A percentile compares a stretch with the other conserved stretches of the same genome.
Evolutionary conservation across 2,797 vertebrate genomes (phyloP).

Genomic region (Amazonetta brasiliensis): DNA sequence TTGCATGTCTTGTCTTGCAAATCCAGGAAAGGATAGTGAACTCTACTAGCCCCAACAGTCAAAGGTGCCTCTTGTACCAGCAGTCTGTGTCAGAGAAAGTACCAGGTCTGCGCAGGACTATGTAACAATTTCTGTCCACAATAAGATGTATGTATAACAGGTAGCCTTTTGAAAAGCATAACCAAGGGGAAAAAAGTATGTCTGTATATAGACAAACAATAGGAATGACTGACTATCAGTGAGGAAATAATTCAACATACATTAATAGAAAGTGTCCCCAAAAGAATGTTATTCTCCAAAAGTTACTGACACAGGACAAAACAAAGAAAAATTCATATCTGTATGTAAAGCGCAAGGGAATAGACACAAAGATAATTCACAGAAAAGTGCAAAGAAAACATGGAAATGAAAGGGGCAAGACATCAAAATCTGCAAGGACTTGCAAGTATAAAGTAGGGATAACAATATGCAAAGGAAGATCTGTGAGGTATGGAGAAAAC

Average conservation of each 20-base stretch:
- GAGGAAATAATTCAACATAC: neutral
- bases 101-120: neutral
- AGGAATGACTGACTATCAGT: neutral
- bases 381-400: neutral
- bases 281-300: neutral
- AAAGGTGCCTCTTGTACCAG: neutral
- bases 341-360: neutral
- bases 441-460: neutral
- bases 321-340: neutral
- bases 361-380: neutral
- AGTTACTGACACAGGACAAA: neutral
- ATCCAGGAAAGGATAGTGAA: neutral
- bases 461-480: neutral
- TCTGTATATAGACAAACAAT: neutral
- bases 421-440: neutral
- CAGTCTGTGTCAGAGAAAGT: neutral
- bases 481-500: neutral
- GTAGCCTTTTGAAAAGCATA: neutral
- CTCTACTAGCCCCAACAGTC: neutral
- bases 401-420: neutral
- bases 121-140: neutral
- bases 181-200: fast-evolving
- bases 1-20: neutral
- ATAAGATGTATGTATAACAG: neutral
- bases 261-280: neutral